phyloP scores from a whole-genome alignment of 2,797 vertebrate genomes.

The Acrocephalus scirpaceus region DNA sequence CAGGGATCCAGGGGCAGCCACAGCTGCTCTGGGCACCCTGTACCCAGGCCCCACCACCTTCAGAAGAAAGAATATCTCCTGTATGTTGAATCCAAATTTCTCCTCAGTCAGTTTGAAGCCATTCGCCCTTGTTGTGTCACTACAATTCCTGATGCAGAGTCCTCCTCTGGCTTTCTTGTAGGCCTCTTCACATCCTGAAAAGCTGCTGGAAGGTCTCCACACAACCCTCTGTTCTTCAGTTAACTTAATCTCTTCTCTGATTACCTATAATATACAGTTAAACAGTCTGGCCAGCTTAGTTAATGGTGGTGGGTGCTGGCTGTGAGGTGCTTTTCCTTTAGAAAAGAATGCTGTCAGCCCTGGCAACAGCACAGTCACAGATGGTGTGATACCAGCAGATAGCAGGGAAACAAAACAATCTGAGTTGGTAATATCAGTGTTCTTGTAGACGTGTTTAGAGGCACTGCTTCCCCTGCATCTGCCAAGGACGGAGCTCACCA shows the following conservation, averaged over 20 bases:
- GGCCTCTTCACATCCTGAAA: background rate
- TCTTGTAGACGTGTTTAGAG: background rate
- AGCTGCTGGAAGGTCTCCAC: background rate
- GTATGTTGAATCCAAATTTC: fast-evolving
- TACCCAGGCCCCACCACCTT: background rate
- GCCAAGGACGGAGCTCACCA: background rate
- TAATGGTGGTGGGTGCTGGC: background rate
- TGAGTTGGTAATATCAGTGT: background rate
- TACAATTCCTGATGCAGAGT: background rate
- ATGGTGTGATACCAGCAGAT: background rate
- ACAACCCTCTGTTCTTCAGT: background rate
- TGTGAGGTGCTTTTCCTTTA: background rate
- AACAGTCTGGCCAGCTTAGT: background rate
- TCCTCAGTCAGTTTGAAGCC: background rate
- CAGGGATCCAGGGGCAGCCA: background rate
- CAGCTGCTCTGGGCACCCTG: background rate
- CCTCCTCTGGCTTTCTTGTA: background rate
- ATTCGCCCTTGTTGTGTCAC: background rate
- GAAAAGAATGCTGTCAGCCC: background rate
- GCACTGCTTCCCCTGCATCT: background rate
- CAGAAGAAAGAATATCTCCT: background rate
- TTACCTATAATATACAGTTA: background rate
- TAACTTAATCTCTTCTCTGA: background rate
- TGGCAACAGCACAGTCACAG: background rate
- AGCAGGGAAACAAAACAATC: background rate